phyloP scores from a whole-genome alignment of 2,113 vertebrate genomes.

The Microcebus tavaratra region DNA sequence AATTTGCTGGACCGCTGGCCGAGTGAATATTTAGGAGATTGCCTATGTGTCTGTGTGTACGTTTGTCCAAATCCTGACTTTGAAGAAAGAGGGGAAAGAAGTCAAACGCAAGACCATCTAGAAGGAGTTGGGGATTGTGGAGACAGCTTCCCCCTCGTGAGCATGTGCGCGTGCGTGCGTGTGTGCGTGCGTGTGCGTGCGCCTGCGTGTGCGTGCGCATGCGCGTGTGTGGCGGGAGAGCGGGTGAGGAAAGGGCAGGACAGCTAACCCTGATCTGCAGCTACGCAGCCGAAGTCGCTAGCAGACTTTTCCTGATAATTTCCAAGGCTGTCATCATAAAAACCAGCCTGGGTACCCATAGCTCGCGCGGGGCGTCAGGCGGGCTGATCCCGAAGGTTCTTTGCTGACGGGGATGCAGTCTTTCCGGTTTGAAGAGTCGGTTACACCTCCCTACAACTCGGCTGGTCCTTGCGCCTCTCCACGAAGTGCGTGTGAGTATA shows the following conservation, averaged over 20 bases:
- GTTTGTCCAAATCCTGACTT: background rate
- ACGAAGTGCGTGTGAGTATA: background rate
- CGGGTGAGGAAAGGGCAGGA: too few relatives aligned
- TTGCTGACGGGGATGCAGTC: background rate
- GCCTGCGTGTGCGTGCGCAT: accelerated
- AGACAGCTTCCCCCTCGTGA: background rate
- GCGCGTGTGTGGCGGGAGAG: background rate
- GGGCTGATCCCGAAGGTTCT: background rate
- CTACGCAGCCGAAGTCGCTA: background rate
- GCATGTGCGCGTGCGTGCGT: background rate
- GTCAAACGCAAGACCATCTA: background rate
- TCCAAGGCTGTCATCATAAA: background rate
- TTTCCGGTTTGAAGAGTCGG: background rate
- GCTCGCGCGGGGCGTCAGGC: background rate
- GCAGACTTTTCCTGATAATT: background rate
- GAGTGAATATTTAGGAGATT: constrained; percentile 32
- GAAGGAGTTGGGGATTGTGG: background rate
- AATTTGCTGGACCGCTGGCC: constrained; percentile 41
- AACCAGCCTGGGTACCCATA: background rate
- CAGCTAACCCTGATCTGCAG: too few relatives aligned
- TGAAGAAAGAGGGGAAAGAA: background rate
- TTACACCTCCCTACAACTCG: background rate
- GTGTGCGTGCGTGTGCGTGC: background rate
- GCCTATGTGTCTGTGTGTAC: background rate
- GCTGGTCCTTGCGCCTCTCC: background rate